A percentile compares a stretch with the other conserved stretches of the same genome.
These are phyloP conservation scores for Andrena minutula DNA, from an alignment of 2,888 invertebrate genomes.

Conservation along the genomic window DNA sequence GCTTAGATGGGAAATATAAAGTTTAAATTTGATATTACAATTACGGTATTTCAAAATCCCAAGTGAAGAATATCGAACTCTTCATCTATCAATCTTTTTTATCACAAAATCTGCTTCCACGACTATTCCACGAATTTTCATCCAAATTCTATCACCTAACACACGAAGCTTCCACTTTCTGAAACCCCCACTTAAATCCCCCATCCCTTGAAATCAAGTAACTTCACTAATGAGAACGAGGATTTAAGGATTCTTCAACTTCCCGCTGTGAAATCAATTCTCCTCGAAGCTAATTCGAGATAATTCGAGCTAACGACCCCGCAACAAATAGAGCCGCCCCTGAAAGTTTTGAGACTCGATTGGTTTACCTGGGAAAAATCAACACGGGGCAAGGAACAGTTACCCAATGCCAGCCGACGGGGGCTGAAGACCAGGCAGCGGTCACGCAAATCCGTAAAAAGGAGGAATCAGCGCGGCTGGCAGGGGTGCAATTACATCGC, in stretches of 20 bases:
- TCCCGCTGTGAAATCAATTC: not conserved
- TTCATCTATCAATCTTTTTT: too few species aligned
- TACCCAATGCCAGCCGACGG: not conserved
- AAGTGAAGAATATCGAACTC: too few species aligned
- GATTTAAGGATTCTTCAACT: not conserved
- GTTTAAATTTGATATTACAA: too few species aligned
- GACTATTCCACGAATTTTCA: not conserved
- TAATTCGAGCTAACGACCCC: not conserved
- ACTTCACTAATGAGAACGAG: too few species aligned
- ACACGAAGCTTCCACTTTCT: not conserved
- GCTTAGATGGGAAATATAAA: too few species aligned
- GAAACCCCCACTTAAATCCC: not conserved
- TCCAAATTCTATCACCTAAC: not conserved
- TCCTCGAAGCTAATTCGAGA: not conserved
- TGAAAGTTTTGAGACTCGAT: not conserved
- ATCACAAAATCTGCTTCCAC: too few species aligned
- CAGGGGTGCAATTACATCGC: constrained; percentile 20
- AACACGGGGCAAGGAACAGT: not conserved
- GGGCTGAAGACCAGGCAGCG: not conserved
- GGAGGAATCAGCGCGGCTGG: not conserved
- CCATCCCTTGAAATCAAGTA: not conserved
- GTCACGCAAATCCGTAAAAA: not conserved
- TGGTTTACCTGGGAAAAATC: not conserved
- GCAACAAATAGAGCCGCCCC: too few species aligned
- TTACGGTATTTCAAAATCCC: too few species aligned